phyloP scores from a whole-genome alignment of 2,113 vertebrate genomes.

The Clarias magur region DNA sequence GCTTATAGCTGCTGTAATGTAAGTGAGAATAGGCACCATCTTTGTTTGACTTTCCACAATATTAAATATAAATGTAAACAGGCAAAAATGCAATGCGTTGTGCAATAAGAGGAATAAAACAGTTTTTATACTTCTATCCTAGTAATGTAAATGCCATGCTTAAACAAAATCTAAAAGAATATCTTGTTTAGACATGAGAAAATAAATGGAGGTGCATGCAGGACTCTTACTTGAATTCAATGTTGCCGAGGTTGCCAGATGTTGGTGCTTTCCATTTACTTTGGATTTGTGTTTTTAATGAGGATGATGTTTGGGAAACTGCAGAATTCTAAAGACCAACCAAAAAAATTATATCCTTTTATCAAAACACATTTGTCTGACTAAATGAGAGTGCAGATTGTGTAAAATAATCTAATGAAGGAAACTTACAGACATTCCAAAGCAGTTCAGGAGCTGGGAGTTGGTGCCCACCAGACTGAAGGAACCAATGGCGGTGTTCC shows the following conservation, averaged over 20 bases:
- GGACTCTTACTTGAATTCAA: slow-evolving; percentile 75
- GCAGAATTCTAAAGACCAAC: slow-evolving; percentile 71
- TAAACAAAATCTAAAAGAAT: neutral
- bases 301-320: slow-evolving; percentile 67
- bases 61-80: neutral
- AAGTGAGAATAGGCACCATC: neutral
- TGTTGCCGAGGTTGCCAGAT: slow-evolving; percentile 20
- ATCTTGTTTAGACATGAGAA: neutral
- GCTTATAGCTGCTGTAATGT: too few relatives aligned
- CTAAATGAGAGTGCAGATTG: neutral
- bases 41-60: neutral
- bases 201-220: neutral
- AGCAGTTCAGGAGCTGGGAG: slow-evolving; percentile 60
- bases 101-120: neutral
- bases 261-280: slow-evolving; percentile 71
- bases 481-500: slow-evolving; percentile 55
- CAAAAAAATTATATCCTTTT: neutral
- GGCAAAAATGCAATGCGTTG: neutral
- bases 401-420: neutral
- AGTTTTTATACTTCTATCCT: neutral
- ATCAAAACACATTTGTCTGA: neutral
- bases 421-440: slow-evolving; percentile 56
- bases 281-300: slow-evolving; percentile 58
- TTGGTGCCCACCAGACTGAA: slow-evolving; percentile 41
- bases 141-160: neutral